Evolutionary conservation across 1,140 invertebrate species (phyloP), one percentile per base, ranked within the genome.

Genomic region (Bombus soroeensis): DNA sequence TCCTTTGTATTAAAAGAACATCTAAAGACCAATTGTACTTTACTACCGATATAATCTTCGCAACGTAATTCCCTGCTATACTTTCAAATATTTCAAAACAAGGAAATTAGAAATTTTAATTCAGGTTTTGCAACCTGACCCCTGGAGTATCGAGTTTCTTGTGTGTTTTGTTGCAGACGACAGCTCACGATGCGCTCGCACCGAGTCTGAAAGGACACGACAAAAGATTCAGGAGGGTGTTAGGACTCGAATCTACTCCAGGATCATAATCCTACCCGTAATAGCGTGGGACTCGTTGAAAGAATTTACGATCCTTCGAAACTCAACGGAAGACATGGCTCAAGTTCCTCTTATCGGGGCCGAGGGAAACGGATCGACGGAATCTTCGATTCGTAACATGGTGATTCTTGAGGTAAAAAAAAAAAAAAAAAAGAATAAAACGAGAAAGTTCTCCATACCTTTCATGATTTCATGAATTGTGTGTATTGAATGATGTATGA

Each of bases 371-470:
- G n/a, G 34, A 2, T 15, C 71, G 13, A 72, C 68, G 18, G 81
- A 79, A 87, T 80, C 80, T 74, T 22, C 76, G n/a, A 28, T 34
- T 5, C 47, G 3, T 18, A 92, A 91, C 28, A 90, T 81, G 75
- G 91, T 94, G 15, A 90, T 92, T 25, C 85, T 94, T 9, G 91
- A 94, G 92, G 93, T 93, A 85, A 74, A 64, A n/a, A 4, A 57
- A 32, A 18, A 22, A 6, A 6, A 62, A 32, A 41, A 47, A 22
- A 34, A 12, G 22, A 25, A 68, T 9, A 68, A 12, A 68, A 34
- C 1, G 6, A 34, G 37, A 68, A 68, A 6, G 18, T 53, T 53
- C 18, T 22, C 47, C 47, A 18, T 53, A 53, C 18, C 47, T 53
- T 53, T 53, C 47, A 53, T 2, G 47, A 22, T 53, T 53, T 22